phyloP scores from a whole-genome alignment of 2,797 vertebrate species.

The Danio kyathit region DNA sequence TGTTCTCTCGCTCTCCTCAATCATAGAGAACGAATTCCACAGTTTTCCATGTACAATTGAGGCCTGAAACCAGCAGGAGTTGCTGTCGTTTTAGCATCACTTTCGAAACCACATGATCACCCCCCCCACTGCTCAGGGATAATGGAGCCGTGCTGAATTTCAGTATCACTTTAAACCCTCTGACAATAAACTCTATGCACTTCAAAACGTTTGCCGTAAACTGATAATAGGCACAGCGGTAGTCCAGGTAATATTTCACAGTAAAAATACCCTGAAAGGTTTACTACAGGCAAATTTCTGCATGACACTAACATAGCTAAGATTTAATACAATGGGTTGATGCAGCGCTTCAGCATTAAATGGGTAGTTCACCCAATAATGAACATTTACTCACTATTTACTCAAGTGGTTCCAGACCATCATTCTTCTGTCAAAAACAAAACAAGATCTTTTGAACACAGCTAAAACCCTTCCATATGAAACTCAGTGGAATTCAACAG shows the following conservation, averaged over 20 bases:
- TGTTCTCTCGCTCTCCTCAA: neutral
- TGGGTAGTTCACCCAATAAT: no score
- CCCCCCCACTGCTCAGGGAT: constrained; percentile 44
- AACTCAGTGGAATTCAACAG: no score
- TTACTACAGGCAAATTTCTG: constrained; percentile 2
- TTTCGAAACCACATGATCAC: neutral
- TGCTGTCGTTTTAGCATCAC: neutral
- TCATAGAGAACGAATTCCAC: neutral
- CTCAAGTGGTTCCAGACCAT: no score
- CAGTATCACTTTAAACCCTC: constrained; percentile 10
- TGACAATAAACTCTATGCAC: constrained; percentile 36
- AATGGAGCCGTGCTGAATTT: constrained; percentile 6
- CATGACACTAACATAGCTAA: neutral
- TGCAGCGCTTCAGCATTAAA: neutral
- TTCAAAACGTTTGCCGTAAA: constrained; percentile 13
- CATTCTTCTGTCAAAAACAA: no score
- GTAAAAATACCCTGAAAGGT: constrained; percentile 1
- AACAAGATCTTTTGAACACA: no score
- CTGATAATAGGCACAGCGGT: constrained; percentile 36
- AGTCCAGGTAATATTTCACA: constrained; percentile 23
- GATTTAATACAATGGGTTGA: neutral
- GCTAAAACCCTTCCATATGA: no score
- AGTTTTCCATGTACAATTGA: constrained; percentile 9
- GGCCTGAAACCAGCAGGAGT: constrained; percentile 2
- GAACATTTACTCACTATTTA: no score